A percentile compares a stretch with the other conserved stretches of the same genome.
phyloP scores from a whole-genome alignment of 2,113 vertebrate genomes.

The Pollimyrus isidori region DNA sequence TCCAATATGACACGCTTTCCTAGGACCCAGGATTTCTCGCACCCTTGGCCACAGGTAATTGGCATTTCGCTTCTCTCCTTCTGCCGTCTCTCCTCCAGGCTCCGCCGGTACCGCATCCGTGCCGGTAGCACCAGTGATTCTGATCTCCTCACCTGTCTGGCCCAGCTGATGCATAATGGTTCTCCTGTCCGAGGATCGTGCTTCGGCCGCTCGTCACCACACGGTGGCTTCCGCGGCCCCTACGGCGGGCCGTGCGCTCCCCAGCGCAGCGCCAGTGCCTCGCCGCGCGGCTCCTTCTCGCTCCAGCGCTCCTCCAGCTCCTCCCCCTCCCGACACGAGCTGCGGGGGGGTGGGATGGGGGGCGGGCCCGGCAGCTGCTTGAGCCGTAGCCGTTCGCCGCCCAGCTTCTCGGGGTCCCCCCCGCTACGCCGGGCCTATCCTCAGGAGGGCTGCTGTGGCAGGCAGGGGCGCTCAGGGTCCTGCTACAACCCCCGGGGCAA shows the following conservation, averaged over 20 bases:
- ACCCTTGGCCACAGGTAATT: not conserved
- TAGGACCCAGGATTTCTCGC: not conserved
- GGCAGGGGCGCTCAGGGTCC: conserved; percentile 69
- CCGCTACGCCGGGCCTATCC: conserved; percentile 82
- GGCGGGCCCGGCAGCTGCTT: conserved; percentile 57
- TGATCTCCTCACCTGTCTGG: conserved; percentile 87
- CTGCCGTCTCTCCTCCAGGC: conserved; percentile 33
- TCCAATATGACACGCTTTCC: not conserved
- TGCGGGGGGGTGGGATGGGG: conserved; percentile 57
- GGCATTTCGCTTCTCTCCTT: not conserved
- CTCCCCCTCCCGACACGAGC: conserved; percentile 82
- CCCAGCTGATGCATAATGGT: conserved; percentile 88
- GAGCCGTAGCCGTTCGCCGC: conserved; percentile 88
- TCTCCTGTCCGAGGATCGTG: conserved; percentile 64
- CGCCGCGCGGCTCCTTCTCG: conserved; percentile 83
- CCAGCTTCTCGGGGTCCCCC: conserved; percentile 89
- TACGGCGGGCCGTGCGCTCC: conserved; percentile 77
- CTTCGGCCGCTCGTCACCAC: conserved; percentile 68
- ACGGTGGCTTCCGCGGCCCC: conserved; percentile 74
- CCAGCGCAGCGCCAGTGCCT: conserved; percentile 87
- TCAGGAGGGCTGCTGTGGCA: conserved; percentile 79
- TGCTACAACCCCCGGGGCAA: conserved; percentile 65
- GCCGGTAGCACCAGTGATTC: conserved; percentile 86
- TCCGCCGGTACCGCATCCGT: conserved; percentile 83
- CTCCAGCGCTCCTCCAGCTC: conserved; percentile 91